phyloP scores from a whole-genome alignment of 1,140 invertebrate species.

The Drosophila sechellia region DNA sequence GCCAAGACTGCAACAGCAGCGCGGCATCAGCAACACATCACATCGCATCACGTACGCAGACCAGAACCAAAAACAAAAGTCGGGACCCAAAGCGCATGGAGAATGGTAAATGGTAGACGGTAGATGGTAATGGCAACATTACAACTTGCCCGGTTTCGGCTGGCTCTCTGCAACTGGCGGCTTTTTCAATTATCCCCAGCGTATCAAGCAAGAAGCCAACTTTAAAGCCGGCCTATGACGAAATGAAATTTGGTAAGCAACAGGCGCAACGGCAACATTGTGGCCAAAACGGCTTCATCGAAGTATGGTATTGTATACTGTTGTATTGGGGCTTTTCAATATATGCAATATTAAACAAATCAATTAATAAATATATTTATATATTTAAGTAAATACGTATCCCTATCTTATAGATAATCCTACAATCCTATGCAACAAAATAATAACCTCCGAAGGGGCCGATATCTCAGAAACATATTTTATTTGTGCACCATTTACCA shows the following conservation, averaged over 20 bases:
- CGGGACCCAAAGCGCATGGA: conserved; percentile 9
- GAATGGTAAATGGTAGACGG: conserved; percentile 21
- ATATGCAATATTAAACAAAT: too few species aligned
- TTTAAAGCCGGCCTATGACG: conserved; percentile 26
- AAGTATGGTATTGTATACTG: too few species aligned
- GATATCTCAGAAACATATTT: not conserved
- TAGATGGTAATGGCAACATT: conserved; percentile 35
- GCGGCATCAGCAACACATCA: conserved; percentile 20
- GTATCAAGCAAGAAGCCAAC: conserved; percentile 4
- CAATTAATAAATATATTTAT: too few species aligned
- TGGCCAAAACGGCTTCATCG: not conserved
- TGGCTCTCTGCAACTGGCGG: conserved; percentile 5
- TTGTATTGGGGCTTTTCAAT: not conserved
- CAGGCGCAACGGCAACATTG: conserved; percentile 11
- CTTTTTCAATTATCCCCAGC: conserved; percentile 23
- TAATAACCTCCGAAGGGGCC: not conserved
- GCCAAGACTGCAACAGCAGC: conserved; percentile 9
- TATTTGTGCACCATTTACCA: conserved; percentile 8
- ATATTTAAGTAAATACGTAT: too few species aligned
- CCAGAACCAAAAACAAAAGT: conserved; percentile 41
- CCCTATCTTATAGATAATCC: not conserved
- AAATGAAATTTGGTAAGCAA: conserved; percentile 19
- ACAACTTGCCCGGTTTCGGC: conserved; percentile 34
- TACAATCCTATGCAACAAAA: not conserved
- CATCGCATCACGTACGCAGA: conserved; percentile 27